Evolutionary conservation across 2,113 vertebrate species (phyloP), one percentile per base, ranked within the genome.

Genomic region (Albula glossodonta): DNA sequence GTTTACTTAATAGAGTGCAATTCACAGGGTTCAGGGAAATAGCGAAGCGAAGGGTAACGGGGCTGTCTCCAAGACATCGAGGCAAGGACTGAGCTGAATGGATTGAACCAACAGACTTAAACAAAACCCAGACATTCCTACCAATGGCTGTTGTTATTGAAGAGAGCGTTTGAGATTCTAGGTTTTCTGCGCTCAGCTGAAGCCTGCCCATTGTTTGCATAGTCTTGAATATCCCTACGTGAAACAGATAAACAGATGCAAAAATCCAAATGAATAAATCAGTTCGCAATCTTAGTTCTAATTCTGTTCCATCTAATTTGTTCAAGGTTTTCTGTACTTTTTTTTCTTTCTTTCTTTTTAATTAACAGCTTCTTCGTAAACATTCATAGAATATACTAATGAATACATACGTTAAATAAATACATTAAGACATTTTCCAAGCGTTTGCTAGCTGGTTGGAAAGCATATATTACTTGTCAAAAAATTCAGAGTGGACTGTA

Each of bases 1-100:
- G 94, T 95, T 96, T 93, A 83, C 91, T 93, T 91, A 92, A 91
- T 86, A 70, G 87, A 81, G 92, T 90, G 57, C 88, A 52, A 91
- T 94, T 91, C 93, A 5, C 92, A 88, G 93, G 92, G 88, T 80
- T 87, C 5, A 89, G 85, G 0, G 86, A 79, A 90, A 88, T 86
- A 88, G 87, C 77, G 77, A 88, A 88, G 91, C 74, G 4, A 70
- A 31, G 89, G 87, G 84, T 53, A 87, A 88, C 89, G 88, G 91
- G n/a, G 89, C 78, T 19, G 91, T 92, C 90, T 94, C 92, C 91
- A 78, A 91, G 92, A 87, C 91, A 89, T 8, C 77, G 88, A 90
- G 89, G 53, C 88, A 91, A 90, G 88, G n/a, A 92, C 81, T 90
- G 92, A 86, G 90, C 88, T 86, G 84, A 89, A 88, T 51, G 86